phyloP scores from a whole-genome alignment of 2,113 vertebrate genomes.

The Ceyx cyanopectus region DNA sequence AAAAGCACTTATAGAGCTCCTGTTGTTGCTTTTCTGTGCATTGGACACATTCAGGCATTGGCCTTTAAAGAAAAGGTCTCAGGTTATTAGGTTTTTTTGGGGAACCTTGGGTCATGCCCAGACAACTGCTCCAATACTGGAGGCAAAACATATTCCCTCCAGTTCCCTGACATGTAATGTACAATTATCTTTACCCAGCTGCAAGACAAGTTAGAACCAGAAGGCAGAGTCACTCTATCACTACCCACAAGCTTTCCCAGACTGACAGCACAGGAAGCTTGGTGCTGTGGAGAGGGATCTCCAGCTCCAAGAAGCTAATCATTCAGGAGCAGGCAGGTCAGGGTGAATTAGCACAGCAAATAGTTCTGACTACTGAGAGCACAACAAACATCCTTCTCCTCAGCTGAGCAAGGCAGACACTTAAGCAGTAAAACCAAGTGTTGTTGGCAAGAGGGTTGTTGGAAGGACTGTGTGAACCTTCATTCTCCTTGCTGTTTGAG shows the following conservation, averaged over 20 bases:
- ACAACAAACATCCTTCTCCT: not conserved
- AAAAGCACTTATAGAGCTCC: not conserved
- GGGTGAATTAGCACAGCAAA: not conserved
- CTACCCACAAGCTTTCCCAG: not conserved
- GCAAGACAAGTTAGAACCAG: not conserved
- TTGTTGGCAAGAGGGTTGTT: not conserved
- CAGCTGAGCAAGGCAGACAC: not conserved
- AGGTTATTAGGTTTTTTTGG: not conserved
- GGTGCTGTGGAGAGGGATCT: not conserved
- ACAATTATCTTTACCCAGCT: not conserved
- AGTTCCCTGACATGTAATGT: not conserved
- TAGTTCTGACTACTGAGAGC: not conserved
- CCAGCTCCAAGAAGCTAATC: not conserved
- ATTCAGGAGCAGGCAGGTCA: not conserved
- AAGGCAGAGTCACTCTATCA: not conserved
- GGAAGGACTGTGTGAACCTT: not conserved
- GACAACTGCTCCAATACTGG: not conserved
- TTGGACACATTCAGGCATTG: not conserved
- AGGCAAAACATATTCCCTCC: not conserved
- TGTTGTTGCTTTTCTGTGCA: not conserved
- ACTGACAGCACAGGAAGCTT: not conserved
- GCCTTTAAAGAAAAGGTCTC: not conserved
- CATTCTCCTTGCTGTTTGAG: not conserved
- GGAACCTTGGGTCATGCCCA: not conserved
- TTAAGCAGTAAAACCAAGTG: not conserved